Base-by-base conservation (phyloP, 2,797 vertebrate genomes). In the Melanotaenia pygmaea region DNA sequence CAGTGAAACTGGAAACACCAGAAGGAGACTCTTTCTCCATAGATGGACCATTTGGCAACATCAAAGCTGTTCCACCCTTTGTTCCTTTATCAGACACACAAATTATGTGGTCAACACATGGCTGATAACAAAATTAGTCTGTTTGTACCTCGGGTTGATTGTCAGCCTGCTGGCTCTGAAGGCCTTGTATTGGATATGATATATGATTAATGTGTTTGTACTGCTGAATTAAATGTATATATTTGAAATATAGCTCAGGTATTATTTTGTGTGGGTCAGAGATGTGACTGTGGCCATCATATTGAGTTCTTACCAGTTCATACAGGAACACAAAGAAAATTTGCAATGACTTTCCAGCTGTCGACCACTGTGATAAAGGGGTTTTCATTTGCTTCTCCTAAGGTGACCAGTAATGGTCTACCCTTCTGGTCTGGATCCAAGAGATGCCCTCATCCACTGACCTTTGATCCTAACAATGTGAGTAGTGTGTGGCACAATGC, bases 361-460 rank as follows among this genome's bases (percentile, higher is more conserved):
- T 62, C 45, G 7, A 64, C 62, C 14, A 38, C 13, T 47, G 26
- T 12, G 11, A 70, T 77, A 22, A 86, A 59, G 8, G 9, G 18
- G 13, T 71, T 86, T 67, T 74, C 43, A 66, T 45, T 76, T 73
- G 84, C 45, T 35, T 57, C 64, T 91, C 40, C 79, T 54, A 79
- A 98, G 97, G 76, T 95, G 79, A 94, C 90, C 72, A 82, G 80
- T 45, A 89, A 92, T 0, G 95, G 95, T 77, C 91, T 95, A 26
- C 93, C 72, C 16, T 98, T 98, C 91, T 98, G 97, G 97, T 90
- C 91, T 4, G 94, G 92, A 74, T 76, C 93, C 77, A 97, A 93
- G 91, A 94, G 72, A 76, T 96, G 96, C 86, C 97, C 97, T 65
- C 94, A 91, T 54, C 92, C 94, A 0, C 90, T 99, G 92, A 92